Percentiles rank a stretch among this genome's conserved stretches.
Conservation (phyloP, 2,113 vertebrate species). For the Pholis gunnellus region DNA sequence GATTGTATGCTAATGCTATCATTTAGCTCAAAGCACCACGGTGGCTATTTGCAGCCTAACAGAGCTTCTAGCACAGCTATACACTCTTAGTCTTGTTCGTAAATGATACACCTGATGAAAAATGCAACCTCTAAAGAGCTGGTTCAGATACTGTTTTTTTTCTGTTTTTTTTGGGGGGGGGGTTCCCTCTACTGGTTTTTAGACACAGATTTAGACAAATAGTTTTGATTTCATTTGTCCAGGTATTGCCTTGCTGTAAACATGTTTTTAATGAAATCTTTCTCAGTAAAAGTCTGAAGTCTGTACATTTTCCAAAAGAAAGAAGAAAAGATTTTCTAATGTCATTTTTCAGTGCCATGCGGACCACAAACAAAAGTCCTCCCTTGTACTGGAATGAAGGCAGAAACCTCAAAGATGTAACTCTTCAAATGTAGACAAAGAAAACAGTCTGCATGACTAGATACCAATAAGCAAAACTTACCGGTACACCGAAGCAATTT, state of each 20-base stretch:
- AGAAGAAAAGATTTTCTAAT: neutral
- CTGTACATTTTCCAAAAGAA: neutral
- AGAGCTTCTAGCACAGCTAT: neutral
- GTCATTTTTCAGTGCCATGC: neutral
- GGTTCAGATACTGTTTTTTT: neutral
- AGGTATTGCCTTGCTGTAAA: neutral
- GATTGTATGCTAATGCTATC: neutral
- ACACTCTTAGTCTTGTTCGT: neutral
- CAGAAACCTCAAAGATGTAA: constrained; percentile 1
- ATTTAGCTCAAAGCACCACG: neutral
- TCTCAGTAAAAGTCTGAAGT: neutral
- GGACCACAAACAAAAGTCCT: constrained; percentile 8
- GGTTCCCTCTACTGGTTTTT: neutral
- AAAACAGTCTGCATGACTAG: neutral
- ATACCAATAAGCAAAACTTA: neutral
- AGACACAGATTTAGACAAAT: neutral
- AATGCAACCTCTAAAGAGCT: neutral
- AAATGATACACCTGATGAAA: neutral
- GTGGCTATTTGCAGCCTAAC: neutral
- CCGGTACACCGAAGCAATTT: neutral
- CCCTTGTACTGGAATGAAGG: neutral
- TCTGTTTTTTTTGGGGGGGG: too few species aligned
- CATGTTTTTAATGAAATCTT: neutral
- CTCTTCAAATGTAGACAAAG: constrained; percentile 8
- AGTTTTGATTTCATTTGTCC: neutral